Base-by-base conservation (phyloP, 2,113 vertebrate genomes). In the Uropsilus gracilis region DNA sequence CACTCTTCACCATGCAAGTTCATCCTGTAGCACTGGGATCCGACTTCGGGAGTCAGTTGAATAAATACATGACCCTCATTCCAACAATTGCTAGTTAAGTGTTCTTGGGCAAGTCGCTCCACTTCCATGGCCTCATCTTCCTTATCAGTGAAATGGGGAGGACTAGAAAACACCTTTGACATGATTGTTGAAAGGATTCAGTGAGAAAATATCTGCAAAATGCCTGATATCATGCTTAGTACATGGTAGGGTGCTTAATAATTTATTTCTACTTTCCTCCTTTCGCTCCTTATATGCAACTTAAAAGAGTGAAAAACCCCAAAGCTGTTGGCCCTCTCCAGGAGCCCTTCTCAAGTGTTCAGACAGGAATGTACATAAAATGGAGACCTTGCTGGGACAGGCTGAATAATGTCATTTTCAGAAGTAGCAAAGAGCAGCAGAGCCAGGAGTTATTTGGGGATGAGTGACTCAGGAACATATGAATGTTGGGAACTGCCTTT, bases 291-390 rank as follows among this genome's bases (percentile, higher is more conserved):
- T 80, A 37, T 5, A 20, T 82, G 93, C 68, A 64, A 88, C 82
- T 90, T 73, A 26, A 88, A 94, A 94, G 82, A 7, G 32, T 75
- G 37, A 68, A 59, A 88, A 81, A 39, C 50, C 18, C 0, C 92
- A 50, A 50, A 32, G 77, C 55, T 16, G 53, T 46, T 81, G 90
- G 88, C 90, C 20, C 48, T 1, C 53, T 88, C 59, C 0, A 34
- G 0, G 22, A 61, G 87, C 57, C 86, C 91, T 86, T 91, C 94
- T 95, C 83, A 75, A 95, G 89, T 95, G 55, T 84, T 95, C 93
- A 94, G 95, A 95, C 91, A 97, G 94, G 95, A 97, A 96, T 96
- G 96, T 94, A 82, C 93, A 94, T 93, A 96, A 97, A 97, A 94
- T 78, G 80, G 75, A 94, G 84, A 64, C 89, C 93, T 95, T 91